Conservation (phyloP, 2,113 vertebrate genomes). For the human (Homo sapiens) region DNA sequence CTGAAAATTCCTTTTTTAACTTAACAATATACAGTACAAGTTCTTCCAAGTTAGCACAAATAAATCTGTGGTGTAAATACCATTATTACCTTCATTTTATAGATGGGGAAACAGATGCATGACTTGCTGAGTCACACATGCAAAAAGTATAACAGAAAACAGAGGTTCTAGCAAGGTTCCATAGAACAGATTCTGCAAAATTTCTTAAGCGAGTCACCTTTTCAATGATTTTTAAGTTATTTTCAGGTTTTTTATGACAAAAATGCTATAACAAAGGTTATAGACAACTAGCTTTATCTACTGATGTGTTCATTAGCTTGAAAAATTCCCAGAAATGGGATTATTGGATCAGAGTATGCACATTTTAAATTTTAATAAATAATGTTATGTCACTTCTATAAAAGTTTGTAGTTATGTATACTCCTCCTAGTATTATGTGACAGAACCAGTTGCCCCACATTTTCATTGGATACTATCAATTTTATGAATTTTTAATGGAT, state of each 20-base stretch:
- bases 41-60: not conserved
- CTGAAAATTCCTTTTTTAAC: not conserved
- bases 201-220: not conserved
- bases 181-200: not conserved
- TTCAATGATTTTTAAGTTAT: not conserved
- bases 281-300: not conserved
- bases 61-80: not conserved
- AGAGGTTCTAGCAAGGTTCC: not conserved
- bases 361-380: conserved; percentile 33
- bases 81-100: not conserved
- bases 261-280: not conserved
- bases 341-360: not conserved
- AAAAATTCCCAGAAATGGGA: not conserved
- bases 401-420: not conserved
- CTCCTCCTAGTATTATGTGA: not conserved
- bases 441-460: not conserved
- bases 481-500: not conserved
- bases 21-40: not conserved
- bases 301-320: not conserved
- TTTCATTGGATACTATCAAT: not conserved
- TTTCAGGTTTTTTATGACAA: not conserved
- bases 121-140: not conserved
- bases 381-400: not conserved
- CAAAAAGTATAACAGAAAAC: not conserved
- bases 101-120: not conserved